Percentiles rank a stretch among this genome's conserved stretches.
Conservation (phyloP, 2,113 vertebrate species). For the Pseudopodoces humilis region DNA sequence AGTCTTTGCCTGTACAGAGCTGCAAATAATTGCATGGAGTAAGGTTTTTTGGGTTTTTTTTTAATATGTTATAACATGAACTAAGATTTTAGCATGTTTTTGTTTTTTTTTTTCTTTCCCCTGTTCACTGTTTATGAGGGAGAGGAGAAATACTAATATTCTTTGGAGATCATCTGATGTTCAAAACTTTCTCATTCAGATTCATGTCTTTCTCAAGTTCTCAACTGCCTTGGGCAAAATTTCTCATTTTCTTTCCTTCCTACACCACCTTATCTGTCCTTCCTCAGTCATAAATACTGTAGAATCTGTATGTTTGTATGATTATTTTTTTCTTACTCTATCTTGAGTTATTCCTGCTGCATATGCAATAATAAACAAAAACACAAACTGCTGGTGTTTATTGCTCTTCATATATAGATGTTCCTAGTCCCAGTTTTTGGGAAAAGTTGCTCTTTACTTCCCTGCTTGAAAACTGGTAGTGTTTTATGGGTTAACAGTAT, state of each 20-base stretch:
- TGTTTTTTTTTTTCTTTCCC: not conserved
- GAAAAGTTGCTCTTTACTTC: not conserved
- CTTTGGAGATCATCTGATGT: not conserved
- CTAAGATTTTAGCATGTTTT: not conserved
- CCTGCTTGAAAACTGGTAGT: not conserved
- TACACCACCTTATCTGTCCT: constrained; percentile 25
- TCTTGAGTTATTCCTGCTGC: constrained; percentile 29
- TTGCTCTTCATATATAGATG: constrained; percentile 21
- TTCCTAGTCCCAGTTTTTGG: not conserved
- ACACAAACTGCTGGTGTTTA: not conserved
- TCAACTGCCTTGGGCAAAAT: not conserved
- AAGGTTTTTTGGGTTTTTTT: not conserved
- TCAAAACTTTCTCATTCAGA: constrained; percentile 1
- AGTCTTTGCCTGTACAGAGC: constrained; percentile 9
- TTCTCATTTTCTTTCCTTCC: constrained; percentile 27
- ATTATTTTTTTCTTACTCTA: constrained; percentile 13
- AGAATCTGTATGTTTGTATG: constrained; percentile 13
- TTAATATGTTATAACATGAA: not conserved
- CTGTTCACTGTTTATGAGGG: not conserved
- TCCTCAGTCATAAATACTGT: constrained; percentile 19
- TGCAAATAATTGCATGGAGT: not conserved
- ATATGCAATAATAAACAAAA: constrained; percentile 40
- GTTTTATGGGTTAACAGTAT: not conserved
- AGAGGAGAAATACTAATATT: not conserved
- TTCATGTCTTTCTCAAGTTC: not conserved